A percentile compares a stretch with the other conserved stretches of the same genome.
These are phyloP conservation scores for Theonella swinhoei DNA, from an alignment of 37 sponge, comb jelly and placozoan genomes.

Conservation along the genomic window DNA sequence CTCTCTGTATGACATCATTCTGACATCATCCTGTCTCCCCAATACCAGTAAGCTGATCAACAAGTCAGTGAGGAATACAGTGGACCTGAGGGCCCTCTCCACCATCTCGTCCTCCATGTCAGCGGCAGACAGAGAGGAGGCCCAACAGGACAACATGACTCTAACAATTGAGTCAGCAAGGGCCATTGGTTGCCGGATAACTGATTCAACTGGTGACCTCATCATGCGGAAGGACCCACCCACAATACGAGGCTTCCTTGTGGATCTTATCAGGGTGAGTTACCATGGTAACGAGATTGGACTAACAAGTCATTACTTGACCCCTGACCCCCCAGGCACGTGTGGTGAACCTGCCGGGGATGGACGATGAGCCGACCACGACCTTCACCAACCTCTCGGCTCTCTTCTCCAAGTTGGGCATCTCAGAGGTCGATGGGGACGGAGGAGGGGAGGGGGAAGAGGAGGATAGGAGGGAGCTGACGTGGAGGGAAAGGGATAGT, in stretches of 20 bases:
- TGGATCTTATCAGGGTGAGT: slow-evolving; percentile 77
- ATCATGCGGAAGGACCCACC: slow-evolving; percentile 40
- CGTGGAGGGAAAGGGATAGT: slow-evolving; percentile 13
- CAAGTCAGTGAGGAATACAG: slow-evolving; percentile 69
- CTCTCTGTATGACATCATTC: not conserved
- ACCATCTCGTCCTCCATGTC: slow-evolving; percentile 10
- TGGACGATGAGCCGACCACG: slow-evolving; percentile 73
- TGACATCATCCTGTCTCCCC: not conserved
- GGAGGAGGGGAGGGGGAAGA: not conserved
- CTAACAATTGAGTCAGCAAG: slow-evolving; percentile 83
- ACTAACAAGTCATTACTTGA: not conserved
- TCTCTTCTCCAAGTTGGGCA: slow-evolving; percentile 52
- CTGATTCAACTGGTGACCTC: slow-evolving; percentile 36
- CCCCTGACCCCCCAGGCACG: slow-evolving; percentile 49
- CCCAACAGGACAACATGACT: slow-evolving; percentile 82
- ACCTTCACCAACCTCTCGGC: slow-evolving; percentile 55
- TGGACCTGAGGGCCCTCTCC: slow-evolving; percentile 79
- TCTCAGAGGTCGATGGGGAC: slow-evolving; percentile 1
- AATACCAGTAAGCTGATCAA: slow-evolving; percentile 71
- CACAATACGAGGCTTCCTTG: slow-evolving; percentile 38
- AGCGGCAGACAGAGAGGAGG: slow-evolving; percentile 32
- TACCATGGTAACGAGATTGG: not conserved
- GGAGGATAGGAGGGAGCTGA: not conserved
- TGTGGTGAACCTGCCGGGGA: slow-evolving; percentile 71
- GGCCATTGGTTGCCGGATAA: slow-evolving; percentile 81